A percentile compares a stretch with the other conserved stretches of the same genome.
phyloP scores from a whole-genome alignment of 92 coral and sea anemone species.

The Hydrozoanthus gracilis region DNA sequence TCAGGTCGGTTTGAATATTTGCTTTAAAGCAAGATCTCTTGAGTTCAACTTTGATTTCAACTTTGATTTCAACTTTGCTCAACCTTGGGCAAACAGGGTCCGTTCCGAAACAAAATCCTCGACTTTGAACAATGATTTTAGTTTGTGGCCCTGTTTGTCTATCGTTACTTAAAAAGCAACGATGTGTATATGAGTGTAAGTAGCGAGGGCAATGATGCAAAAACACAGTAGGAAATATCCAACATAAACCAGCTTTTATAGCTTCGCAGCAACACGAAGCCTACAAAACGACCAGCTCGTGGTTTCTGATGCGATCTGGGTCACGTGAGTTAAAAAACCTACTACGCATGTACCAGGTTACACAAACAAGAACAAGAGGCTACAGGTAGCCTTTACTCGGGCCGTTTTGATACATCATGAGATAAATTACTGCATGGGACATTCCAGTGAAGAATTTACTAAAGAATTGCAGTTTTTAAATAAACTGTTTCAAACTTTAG shows the following conservation, averaged over 20 bases:
- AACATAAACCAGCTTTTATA: conserved; percentile 2
- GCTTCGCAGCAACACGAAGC: conserved; percentile 4
- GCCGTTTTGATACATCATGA: too few species aligned
- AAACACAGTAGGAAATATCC: background rate
- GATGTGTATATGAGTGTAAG: background rate
- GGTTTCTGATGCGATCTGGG: background rate
- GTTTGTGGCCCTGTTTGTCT: too few species aligned
- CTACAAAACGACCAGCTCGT: conserved; percentile 6
- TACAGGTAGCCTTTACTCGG: too few species aligned
- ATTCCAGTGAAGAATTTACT: background rate
- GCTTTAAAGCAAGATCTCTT: too few species aligned
- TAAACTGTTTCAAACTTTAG: background rate
- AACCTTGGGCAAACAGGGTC: too few species aligned
- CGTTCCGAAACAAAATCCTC: too few species aligned
- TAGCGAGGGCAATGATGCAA: conserved; percentile 6
- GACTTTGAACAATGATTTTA: too few species aligned
- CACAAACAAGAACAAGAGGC: background rate
- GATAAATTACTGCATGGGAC: background rate
- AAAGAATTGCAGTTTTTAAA: background rate
- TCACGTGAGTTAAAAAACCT: conserved; percentile 4
- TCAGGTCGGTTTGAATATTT: too few species aligned
- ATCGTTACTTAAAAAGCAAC: too few species aligned
- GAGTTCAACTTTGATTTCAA: too few species aligned
- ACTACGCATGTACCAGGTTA: conserved; percentile 1
- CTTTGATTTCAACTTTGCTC: too few species aligned